Evolutionary conservation across 1,140 invertebrate genomes (phyloP), one percentile per base, ranked within the genome.

Genomic region (Euborellia annulipes): DNA sequence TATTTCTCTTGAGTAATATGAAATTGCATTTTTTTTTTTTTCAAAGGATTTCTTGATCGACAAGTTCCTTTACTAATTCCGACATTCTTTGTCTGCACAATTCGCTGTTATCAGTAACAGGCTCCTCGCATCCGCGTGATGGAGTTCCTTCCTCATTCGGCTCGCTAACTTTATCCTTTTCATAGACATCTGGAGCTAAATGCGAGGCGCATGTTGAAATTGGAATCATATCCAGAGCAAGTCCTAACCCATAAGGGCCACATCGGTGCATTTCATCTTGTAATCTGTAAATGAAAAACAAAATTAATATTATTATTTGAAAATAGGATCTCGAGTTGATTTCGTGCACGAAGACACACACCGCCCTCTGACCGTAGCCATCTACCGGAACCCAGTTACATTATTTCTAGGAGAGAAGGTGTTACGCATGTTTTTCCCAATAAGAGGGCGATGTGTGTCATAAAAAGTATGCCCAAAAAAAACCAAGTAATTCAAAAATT

Each of bases 151-250:
- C 34, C 18, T 52, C 56, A 6, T 17, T 39, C 11, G 50, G 46
- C 16, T 23, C 34, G 8, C 39, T 48, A 44, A 16, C 14, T 41
- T 32, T 17, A 42, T 66, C 46, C 66, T 61, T 61, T 53, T 72
- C 70, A 53, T 80, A 81, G 45, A 81, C 58, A 54, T 81, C 78
- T 0, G 78, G 78, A 0, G 78, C 78, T 52, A 79, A 71, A 39
- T 77, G 68, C 23, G 76, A 79, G 14, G 75, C 71, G 47, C 78
- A 80, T 0, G 75, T 80, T 51, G 74, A 77, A 18, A 80, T 80
- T 7, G 78, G 78, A 45, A 79, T 67, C 54, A 81, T 79, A 47
- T 82, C 79, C 45, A 82, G 48, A 0, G 79, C 75, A 2, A 77
- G 54, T 3, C 79, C 79, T 16, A 79, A 63, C 1, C 76, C 78